Conservation (phyloP, 1,140 invertebrate species). For the Drosophila ananassae region DNA sequence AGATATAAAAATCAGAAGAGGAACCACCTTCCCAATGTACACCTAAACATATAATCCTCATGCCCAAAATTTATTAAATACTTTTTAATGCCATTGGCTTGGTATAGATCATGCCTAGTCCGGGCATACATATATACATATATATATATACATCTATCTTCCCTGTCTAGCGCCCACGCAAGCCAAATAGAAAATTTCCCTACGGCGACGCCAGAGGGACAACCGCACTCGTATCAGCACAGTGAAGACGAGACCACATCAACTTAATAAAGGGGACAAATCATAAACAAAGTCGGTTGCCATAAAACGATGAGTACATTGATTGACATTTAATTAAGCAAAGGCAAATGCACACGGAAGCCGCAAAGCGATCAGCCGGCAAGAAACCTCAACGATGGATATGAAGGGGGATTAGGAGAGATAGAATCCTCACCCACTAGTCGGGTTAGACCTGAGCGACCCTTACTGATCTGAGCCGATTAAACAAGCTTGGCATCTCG, state of each 20-base stretch:
- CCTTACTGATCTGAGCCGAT: slow-evolving; percentile 19
- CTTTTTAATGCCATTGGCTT: slow-evolving; percentile 68
- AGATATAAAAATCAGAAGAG: slow-evolving; percentile 32
- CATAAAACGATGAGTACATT: slow-evolving; percentile 48
- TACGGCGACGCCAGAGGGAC: slow-evolving; percentile 45
- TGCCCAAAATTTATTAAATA: slow-evolving; percentile 73
- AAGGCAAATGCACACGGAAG: slow-evolving; percentile 77
- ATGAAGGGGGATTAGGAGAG: neutral
- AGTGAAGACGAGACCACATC: slow-evolving; percentile 56
- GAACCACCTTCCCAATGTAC: slow-evolving; percentile 32
- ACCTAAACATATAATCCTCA: slow-evolving; percentile 68
- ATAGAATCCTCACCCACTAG: slow-evolving; percentile 60
- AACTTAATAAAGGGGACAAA: slow-evolving; percentile 73
- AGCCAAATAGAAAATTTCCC: slow-evolving; percentile 44
- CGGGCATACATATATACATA: slow-evolving; percentile 29
- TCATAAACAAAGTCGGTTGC: slow-evolving; percentile 65
- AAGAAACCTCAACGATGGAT: slow-evolving; percentile 24
- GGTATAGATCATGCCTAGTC: slow-evolving; percentile 43
- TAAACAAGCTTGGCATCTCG: slow-evolving; percentile 63
- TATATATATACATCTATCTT: slow-evolving; percentile 44
- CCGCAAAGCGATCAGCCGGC: slow-evolving; percentile 44
- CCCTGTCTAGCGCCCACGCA: slow-evolving; percentile 60
- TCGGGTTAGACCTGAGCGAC: slow-evolving; percentile 38
- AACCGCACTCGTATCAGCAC: slow-evolving; percentile 10
- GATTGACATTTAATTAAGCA: slow-evolving; percentile 82